Conservation (phyloP, 2,113 vertebrate species). For the Athene cunicularia region DNA sequence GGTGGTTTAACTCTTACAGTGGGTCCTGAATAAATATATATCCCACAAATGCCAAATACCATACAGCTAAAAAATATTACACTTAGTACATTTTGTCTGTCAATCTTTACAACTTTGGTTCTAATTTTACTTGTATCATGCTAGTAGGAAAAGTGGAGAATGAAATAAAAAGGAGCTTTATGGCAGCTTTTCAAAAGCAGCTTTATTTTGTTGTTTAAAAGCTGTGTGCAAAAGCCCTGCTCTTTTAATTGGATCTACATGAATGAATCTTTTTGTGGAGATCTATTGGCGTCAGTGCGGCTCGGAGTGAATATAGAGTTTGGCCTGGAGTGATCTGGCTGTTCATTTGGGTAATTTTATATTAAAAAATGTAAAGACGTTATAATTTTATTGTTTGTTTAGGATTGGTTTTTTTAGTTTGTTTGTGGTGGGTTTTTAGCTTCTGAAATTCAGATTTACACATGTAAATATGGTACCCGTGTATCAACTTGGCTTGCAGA, state of each 20-base stretch:
- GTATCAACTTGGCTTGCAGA: neutral
- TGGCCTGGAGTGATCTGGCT: neutral
- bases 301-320: neutral
- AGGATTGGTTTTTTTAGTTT: neutral
- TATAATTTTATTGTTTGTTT: neutral
- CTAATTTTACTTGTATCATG: conserved; percentile 21
- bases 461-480: neutral
- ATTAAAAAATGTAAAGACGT: neutral
- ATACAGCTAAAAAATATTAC: neutral
- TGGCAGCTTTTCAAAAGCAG: conserved; percentile 35
- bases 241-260: neutral
- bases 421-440: neutral
- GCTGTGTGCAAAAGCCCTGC: neutral
- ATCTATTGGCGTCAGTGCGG: neutral
- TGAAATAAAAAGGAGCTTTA: conserved; percentile 6
- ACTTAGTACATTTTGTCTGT: neutral
- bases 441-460: neutral
- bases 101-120: conserved; percentile 3
- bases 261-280: neutral
- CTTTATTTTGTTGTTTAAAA: conserved; percentile 17
- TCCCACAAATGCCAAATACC: conserved; percentile 13
- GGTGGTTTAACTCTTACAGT: conserved; percentile 33
- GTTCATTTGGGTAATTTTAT: neutral
- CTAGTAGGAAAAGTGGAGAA: neutral
- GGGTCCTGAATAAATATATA: neutral